These are phyloP conservation scores for Hemiscyllium ocellatum DNA, from an alignment of 2,113 vertebrate genomes.

Conservation along the genomic window DNA sequence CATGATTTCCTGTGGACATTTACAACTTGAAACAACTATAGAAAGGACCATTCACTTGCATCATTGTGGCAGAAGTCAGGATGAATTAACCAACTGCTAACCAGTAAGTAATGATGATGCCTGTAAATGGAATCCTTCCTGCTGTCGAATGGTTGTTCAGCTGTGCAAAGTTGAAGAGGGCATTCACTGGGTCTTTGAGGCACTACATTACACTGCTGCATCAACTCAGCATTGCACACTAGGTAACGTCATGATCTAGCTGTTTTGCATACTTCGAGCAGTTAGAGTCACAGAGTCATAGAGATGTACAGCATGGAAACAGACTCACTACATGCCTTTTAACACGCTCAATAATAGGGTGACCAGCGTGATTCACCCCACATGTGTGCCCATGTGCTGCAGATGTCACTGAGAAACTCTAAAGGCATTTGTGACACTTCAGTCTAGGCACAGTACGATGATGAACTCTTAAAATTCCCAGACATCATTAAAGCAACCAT, in stretches of 20 bases:
- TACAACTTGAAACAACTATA: too few species aligned
- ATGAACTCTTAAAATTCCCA: neutral
- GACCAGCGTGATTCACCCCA: neutral
- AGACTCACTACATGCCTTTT: neutral
- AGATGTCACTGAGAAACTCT: neutral
- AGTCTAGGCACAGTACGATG: neutral
- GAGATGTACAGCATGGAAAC: too few species aligned
- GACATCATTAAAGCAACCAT: neutral
- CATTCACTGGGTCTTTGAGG: neutral
- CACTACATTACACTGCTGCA: neutral
- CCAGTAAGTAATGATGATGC: too few species aligned
- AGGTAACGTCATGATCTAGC: neutral
- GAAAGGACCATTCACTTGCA: too few species aligned
- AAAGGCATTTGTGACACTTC: neutral
- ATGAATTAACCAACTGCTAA: too few species aligned
- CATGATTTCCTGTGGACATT: too few species aligned
- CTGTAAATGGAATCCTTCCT: too few species aligned
- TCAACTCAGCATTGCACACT: neutral
- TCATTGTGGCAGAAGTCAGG: too few species aligned
- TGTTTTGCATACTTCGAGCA: neutral
- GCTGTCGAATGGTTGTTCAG: too few species aligned
- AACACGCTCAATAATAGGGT: neutral
- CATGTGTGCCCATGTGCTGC: neutral
- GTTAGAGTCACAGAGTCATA: neutral
- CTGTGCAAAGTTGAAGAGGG: too few species aligned